phyloP scores from a whole-genome alignment of 1,140 invertebrate genomes.

The Charaxes varanes region DNA sequence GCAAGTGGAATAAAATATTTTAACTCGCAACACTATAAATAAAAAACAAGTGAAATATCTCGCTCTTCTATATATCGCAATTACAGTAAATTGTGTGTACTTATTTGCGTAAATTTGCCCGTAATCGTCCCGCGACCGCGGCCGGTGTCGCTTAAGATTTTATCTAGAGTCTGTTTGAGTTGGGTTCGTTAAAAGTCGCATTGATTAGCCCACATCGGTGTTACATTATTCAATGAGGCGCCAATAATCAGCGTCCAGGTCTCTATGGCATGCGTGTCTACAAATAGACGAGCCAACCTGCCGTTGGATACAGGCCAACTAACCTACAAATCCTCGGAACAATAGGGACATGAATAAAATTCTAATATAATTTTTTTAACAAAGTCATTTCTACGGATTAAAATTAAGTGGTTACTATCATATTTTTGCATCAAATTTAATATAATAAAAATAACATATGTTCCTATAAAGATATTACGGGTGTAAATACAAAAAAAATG shows the following conservation, averaged over 20 bases:
- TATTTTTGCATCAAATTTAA: no score
- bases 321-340: slow-evolving; percentile 53
- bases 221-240: slow-evolving; percentile 59
- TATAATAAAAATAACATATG: no score
- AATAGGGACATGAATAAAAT: slow-evolving; percentile 32
- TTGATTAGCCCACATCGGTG: slow-evolving; percentile 49
- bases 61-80: slow-evolving; percentile 12
- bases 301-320: slow-evolving; percentile 44
- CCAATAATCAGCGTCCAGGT: slow-evolving; percentile 38
- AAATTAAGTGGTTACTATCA: no score
- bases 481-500: no score
- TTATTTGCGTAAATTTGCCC: slow-evolving; percentile 24
- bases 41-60: slow-evolving; percentile 14
- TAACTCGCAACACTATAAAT: no score
- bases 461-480: no score
- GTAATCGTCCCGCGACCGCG: slow-evolving; percentile 23
- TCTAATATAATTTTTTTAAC: slow-evolving; percentile 43
- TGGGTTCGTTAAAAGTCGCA: slow-evolving; percentile 33
- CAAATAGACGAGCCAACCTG: slow-evolving; percentile 49
- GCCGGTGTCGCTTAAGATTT: slow-evolving; percentile 23
- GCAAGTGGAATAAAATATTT: slow-evolving; percentile 10
- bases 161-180: slow-evolving; percentile 29
- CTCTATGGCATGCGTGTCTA: slow-evolving; percentile 35
- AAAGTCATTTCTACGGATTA: no score
- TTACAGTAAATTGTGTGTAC: slow-evolving; percentile 25